phyloP scores from a whole-genome alignment of 2,113 vertebrate genomes.

The Saiga tatarica region DNA sequence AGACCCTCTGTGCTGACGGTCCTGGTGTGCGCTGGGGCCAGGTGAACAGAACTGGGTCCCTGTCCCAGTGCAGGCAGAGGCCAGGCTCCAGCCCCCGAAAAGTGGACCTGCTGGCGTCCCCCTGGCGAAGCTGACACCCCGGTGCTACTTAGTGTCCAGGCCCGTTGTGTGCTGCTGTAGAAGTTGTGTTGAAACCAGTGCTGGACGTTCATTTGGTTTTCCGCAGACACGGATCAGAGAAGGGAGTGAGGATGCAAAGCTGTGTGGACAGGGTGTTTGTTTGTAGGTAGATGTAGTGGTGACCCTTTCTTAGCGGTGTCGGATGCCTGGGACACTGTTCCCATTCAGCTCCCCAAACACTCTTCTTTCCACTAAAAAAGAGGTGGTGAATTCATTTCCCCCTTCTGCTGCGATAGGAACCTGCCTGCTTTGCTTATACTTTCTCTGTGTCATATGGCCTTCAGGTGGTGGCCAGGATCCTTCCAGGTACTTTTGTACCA shows the following conservation, averaged over 20 bases:
- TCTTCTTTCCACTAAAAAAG: neutral
- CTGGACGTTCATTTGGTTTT: neutral
- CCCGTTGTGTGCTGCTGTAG: neutral
- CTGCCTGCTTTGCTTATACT: neutral
- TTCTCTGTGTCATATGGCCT: neutral
- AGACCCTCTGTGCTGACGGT: neutral
- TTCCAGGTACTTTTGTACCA: neutral
- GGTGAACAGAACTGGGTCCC: neutral
- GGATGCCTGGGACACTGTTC: neutral
- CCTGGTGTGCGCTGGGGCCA: neutral
- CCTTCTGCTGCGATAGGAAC: accelerated
- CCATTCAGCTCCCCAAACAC: neutral
- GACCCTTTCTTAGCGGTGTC: neutral
- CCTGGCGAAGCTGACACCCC: neutral
- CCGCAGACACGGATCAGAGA: neutral
- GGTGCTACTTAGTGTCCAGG: neutral
- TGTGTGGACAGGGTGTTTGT: neutral
- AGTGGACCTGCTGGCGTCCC: neutral
- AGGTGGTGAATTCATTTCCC: neutral
- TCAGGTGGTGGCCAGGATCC: neutral
- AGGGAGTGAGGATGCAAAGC: neutral
- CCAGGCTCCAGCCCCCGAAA: too few relatives aligned
- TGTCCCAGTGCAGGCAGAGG: neutral
- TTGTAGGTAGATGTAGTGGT: neutral
- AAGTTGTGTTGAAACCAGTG: neutral